phyloP scores from a whole-genome alignment of 2,113 vertebrate species.

The Poeciliopsis occidentalis region DNA sequence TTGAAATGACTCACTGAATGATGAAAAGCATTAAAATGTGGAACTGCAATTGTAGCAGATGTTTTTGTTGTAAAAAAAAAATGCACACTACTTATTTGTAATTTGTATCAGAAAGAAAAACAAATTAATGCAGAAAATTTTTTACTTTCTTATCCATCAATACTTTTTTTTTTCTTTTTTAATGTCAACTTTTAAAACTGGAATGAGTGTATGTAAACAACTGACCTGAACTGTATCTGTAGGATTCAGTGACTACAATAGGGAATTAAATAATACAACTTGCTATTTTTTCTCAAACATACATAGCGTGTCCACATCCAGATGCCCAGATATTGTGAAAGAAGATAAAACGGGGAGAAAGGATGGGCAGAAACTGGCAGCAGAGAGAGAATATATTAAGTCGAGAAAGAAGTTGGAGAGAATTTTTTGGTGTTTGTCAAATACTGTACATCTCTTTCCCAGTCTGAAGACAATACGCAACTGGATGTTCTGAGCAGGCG shows the following conservation, averaged over 20 bases:
- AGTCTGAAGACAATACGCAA: neutral
- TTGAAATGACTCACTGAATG: too few relatives aligned
- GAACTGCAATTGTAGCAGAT: too few relatives aligned
- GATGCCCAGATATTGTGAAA: slow-evolving; percentile 57
- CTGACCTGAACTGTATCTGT: neutral
- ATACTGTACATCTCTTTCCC: neutral
- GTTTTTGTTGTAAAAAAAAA: too few relatives aligned
- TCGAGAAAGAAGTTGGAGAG: slow-evolving; percentile 31
- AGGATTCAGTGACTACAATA: slow-evolving; percentile 52
- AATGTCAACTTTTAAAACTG: too few relatives aligned
- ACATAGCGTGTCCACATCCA: slow-evolving; percentile 56
- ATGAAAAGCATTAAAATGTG: too few relatives aligned
- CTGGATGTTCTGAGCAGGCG: slow-evolving; percentile 14
- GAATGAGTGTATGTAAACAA: neutral
- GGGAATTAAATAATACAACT: slow-evolving; percentile 63
- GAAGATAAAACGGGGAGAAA: slow-evolving; percentile 53
- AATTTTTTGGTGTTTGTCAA: neutral
- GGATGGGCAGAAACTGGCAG: slow-evolving; percentile 31
- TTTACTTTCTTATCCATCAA: too few relatives aligned
- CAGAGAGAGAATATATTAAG: slow-evolving; percentile 43
- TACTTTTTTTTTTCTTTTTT: too few relatives aligned
- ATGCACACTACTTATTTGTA: too few relatives aligned
- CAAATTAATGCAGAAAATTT: too few relatives aligned
- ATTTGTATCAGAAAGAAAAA: too few relatives aligned
- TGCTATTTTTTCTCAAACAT: slow-evolving; percentile 66